Base-by-base conservation (phyloP, 2,888 invertebrate genomes). In the Lathronympha strigana region DNA sequence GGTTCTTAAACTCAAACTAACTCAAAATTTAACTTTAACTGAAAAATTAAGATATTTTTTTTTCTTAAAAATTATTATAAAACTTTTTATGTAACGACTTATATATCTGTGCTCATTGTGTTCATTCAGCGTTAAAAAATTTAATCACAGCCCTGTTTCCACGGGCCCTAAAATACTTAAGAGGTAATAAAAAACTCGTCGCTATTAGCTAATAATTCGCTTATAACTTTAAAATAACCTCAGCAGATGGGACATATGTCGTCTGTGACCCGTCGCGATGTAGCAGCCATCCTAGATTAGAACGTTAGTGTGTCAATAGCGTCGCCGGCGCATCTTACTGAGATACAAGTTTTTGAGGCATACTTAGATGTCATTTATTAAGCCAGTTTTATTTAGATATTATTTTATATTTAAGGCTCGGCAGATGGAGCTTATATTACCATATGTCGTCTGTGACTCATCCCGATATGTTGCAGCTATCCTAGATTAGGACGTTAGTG, bases 291-390 rank as follows among this genome's bases (percentile, higher is more conserved):
- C 36, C 60, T 60, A 66, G 51, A 53, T 64, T 60, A 64, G 64
- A 64, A 45, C 51, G 45, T 64, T 47, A 53, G 61, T 66, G 49
- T 66, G 66, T 66, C 66, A 66, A 54, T 58, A 17, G 55, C 50
- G 55, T n/a, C 63, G 63, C 55, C 47, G 28, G 11, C 51, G 60
- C 51, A 66, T 53, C 51, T 28, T 47, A 19, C 36, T 19, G 21
- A 23, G 60, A 25, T 36, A 19, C 40, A 64, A 58, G 53, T 53
- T 60, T 53, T 38, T 54, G 36, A 40, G 17, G 31, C n/a, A 31
- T n/a, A n/a, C n/a, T n/a, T n/a, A n/a, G n/a, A n/a, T n/a, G n/a
- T n/a, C n/a, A n/a, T n/a, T n/a, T n/a, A n/a, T n/a, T n/a, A n/a
- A n/a, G n/a, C n/a, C n/a, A n/a, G n/a, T n/a, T n/a, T n/a, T n/a